These are phyloP conservation scores for Columba livia DNA, from an alignment of 2,113 vertebrate genomes.

Conservation along the genomic window DNA sequence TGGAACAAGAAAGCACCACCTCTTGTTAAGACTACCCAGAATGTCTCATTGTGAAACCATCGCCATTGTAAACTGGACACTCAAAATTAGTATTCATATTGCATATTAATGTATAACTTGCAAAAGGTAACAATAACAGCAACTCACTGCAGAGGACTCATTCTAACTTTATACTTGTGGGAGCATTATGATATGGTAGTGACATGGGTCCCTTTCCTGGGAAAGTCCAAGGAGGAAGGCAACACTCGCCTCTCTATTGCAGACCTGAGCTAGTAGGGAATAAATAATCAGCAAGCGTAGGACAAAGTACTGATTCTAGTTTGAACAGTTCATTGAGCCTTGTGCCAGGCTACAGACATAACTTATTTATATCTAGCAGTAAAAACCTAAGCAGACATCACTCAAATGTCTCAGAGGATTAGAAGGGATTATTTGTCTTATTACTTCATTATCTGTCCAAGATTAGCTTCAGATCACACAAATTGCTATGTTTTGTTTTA, in stretches of 20 bases:
- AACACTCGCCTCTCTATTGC: no score
- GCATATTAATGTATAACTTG: neutral
- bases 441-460: neutral
- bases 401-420: neutral
- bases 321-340: accelerated
- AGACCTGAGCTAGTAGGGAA: neutral
- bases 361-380: neutral
- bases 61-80: neutral
- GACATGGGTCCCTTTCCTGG: neutral
- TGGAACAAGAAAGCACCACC: neutral
- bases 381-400: neutral
- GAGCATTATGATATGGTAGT: neutral
- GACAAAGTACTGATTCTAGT: neutral
- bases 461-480: neutral
- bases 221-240: neutral
- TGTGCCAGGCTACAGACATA: neutral
- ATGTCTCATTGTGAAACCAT: neutral
- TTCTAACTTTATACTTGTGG: neutral
- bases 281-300: neutral
- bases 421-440: neutral
- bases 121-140: neutral
- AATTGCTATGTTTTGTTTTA: neutral
- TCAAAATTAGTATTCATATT: neutral
- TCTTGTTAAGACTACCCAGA: neutral
- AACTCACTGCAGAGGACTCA: neutral